A percentile compares a stretch with the other conserved stretches of the same genome.
Evolutionary conservation across 1,140 invertebrate species (phyloP).

Genomic region (Drosophila bipectinata): DNA sequence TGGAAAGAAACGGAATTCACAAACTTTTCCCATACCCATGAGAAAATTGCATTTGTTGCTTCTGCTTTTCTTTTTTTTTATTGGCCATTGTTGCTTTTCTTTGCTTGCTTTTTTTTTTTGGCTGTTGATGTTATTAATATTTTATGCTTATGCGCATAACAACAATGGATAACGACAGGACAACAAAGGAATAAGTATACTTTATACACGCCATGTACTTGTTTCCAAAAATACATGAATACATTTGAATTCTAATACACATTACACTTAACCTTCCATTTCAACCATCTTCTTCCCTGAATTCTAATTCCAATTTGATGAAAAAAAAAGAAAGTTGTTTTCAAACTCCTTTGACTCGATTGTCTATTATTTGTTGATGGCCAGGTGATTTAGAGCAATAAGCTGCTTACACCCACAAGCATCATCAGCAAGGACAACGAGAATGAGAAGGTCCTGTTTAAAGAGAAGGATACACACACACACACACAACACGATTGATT

Average conservation of each 20-base stretch:
- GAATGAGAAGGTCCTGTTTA: not conserved
- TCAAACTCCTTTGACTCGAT: not conserved
- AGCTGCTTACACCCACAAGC: slow-evolving; percentile 22
- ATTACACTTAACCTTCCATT: too few species aligned
- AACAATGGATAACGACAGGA: slow-evolving; percentile 35
- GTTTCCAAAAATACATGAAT: slow-evolving; percentile 6
- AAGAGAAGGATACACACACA: not conserved
- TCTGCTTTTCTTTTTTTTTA: not conserved
- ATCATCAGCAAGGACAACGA: too few species aligned
- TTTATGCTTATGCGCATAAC: slow-evolving; percentile 71
- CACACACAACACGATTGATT: slow-evolving; percentile 9
- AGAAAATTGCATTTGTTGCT: slow-evolving; percentile 18
- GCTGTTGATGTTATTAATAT: slow-evolving; percentile 62
- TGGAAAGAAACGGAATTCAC: not conserved
- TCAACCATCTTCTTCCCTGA: not conserved
- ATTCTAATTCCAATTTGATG: not conserved
- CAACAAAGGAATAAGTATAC: slow-evolving; percentile 33
- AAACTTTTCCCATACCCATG: slow-evolving; percentile 12
- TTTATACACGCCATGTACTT: not conserved
- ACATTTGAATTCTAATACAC: slow-evolving; percentile 33
- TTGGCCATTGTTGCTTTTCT: slow-evolving; percentile 1
- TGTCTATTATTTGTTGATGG: slow-evolving; percentile 1
- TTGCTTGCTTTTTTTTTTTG: not conserved
- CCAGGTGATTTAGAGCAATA: slow-evolving; percentile 23
- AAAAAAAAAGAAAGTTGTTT: not conserved